Percentiles rank a stretch among this genome's conserved stretches.
Evolutionary conservation across 2,113 vertebrate species (phyloP).

Genomic region (Mirounga angustirostris): DNA sequence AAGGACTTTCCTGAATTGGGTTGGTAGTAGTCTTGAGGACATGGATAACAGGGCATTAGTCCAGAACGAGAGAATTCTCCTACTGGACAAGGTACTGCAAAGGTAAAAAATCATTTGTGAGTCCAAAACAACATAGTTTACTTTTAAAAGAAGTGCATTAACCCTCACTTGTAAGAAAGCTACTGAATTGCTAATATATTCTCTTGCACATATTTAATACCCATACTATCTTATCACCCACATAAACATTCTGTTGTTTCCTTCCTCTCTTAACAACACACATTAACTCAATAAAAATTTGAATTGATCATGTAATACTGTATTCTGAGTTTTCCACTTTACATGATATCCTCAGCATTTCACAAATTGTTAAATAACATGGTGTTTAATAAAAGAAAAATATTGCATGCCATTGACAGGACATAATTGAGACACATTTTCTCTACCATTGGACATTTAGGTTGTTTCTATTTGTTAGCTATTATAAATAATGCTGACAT

Average conservation of each 20-base stretch:
- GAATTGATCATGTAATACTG: neutral
- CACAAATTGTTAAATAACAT: neutral
- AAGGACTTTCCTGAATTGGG: slow-evolving; percentile 96
- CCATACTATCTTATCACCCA: neutral
- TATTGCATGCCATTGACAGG: neutral
- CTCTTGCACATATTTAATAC: neutral
- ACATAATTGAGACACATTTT: neutral
- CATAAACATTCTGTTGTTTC: neutral
- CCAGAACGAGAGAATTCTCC: slow-evolving; percentile 97
- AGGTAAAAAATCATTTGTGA: slow-evolving; percentile 39
- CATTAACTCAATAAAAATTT: neutral
- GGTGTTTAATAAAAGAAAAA: neutral
- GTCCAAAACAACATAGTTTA: neutral
- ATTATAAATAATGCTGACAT: slow-evolving; percentile 7
- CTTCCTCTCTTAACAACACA: neutral
- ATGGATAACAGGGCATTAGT: slow-evolving; percentile 96
- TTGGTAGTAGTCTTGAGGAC: slow-evolving; percentile 98
- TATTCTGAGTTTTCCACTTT: slow-evolving; percentile 48
- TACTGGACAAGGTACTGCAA: slow-evolving; percentile 93
- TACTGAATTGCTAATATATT: neutral
- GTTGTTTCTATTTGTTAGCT: neutral
- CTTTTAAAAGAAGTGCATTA: neutral
- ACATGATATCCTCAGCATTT: neutral
- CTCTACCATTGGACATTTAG: neutral
- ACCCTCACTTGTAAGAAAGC: neutral